Percentiles rank a stretch among this genome's conserved stretches.
Conservation (phyloP, 2,888 invertebrate genomes). For the Saturnia japonica region DNA sequence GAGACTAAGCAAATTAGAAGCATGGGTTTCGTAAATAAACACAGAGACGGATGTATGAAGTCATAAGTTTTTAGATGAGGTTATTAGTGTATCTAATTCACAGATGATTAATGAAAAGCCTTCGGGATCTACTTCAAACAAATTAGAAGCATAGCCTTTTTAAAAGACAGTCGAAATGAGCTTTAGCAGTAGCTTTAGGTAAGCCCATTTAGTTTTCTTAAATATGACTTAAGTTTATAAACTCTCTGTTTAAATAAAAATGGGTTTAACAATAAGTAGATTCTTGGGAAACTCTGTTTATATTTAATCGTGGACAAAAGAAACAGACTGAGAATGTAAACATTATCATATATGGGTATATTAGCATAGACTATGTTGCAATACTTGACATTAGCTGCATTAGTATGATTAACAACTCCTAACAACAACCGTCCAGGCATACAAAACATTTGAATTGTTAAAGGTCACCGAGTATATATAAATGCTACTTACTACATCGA, state of each 20-base stretch:
- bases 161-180: neutral
- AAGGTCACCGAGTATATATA: constrained; percentile 31
- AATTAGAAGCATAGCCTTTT: neutral
- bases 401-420: constrained; percentile 13
- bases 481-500: constrained; percentile 39
- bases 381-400: neutral
- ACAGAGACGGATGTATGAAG: neutral
- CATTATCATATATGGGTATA: neutral
- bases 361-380: neutral
- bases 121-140: too few species aligned
- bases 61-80: neutral
- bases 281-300: neutral
- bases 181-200: neutral
- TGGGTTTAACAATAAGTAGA: neutral
- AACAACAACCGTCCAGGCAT: constrained; percentile 19
- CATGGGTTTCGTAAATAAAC: neutral
- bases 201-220: neutral
- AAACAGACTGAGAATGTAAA: neutral
- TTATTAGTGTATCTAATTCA: too few species aligned
- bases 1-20: neutral
- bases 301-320: neutral
- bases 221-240: neutral
- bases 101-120: too few species aligned
- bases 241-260: neutral
- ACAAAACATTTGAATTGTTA: constrained; percentile 23